A percentile compares a stretch with the other conserved stretches of the same genome.
Conservation (phyloP, 2,797 vertebrate species). For the Euphonia xanthogaster region DNA sequence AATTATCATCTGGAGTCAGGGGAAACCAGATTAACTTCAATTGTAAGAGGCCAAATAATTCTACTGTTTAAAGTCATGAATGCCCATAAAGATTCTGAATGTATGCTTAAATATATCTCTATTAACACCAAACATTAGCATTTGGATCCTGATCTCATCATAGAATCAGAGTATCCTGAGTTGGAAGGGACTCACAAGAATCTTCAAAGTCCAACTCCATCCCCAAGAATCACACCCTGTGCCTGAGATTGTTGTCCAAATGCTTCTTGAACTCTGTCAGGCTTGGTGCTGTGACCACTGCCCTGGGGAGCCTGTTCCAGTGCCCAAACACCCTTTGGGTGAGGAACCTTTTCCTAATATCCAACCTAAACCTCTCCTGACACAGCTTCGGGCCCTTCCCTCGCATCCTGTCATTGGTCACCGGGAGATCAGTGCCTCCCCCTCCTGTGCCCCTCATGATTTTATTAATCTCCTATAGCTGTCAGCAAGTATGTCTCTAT, state of each 20-base stretch:
- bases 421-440: neutral
- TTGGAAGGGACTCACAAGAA: neutral
- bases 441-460: neutral
- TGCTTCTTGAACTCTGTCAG: accelerated
- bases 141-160: neutral
- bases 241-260: neutral
- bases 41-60: neutral
- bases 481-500: neutral
- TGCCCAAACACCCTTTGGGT: neutral
- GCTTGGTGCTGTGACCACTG: neutral
- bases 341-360: neutral
- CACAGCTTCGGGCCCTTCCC: accelerated
- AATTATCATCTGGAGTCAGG: neutral
- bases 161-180: neutral
- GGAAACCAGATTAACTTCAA: neutral
- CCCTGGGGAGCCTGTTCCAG: neutral
- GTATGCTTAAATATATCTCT: neutral
- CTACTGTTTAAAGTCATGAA: neutral
- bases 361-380: neutral
- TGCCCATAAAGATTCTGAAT: neutral
- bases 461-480: neutral
- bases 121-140: neutral
- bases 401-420: neutral
- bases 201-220: neutral
- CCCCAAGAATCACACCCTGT: neutral